Conservation (phyloP, 2,797 vertebrate genomes). For the Chaetophractus vellerosus region DNA sequence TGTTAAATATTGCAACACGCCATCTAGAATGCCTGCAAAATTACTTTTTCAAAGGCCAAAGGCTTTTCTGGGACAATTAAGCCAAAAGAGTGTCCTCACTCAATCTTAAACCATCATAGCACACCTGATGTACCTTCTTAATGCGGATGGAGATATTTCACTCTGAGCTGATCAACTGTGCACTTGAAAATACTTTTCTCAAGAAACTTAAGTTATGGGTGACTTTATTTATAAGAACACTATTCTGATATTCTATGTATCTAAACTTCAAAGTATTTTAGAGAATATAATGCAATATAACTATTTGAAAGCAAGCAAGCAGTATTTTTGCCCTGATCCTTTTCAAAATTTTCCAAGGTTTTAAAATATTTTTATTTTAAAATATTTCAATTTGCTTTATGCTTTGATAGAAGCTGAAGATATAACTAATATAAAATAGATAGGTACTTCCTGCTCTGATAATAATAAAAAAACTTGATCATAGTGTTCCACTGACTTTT, state of each 20-base stretch:
- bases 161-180: not conserved
- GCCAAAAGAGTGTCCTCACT: not conserved
- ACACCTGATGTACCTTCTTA: not conserved
- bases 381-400: slow-evolving; percentile 11
- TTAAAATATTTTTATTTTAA: not conserved
- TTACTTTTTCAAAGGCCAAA: not conserved
- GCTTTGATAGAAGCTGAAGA: not conserved
- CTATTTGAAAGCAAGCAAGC: not conserved
- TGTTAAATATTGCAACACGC: not conserved
- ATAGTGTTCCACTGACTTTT: not conserved
- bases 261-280: slow-evolving; percentile 19
- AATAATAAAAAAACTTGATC: not conserved
- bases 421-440: slow-evolving; percentile 7
- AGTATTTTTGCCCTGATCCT: not conserved
- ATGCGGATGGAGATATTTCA: not conserved
- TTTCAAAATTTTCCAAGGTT: not conserved
- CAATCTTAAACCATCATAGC: not conserved
- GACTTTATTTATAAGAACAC: not conserved
- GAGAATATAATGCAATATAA: not conserved
- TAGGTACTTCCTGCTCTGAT: not conserved
- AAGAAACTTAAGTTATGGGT: not conserved
- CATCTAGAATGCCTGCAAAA: not conserved
- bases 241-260: not conserved
- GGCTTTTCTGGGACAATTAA: not conserved
- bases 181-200: not conserved